Base-by-base conservation (phyloP, 1,140 invertebrate species). In the Sweltsa coloradensis region DNA sequence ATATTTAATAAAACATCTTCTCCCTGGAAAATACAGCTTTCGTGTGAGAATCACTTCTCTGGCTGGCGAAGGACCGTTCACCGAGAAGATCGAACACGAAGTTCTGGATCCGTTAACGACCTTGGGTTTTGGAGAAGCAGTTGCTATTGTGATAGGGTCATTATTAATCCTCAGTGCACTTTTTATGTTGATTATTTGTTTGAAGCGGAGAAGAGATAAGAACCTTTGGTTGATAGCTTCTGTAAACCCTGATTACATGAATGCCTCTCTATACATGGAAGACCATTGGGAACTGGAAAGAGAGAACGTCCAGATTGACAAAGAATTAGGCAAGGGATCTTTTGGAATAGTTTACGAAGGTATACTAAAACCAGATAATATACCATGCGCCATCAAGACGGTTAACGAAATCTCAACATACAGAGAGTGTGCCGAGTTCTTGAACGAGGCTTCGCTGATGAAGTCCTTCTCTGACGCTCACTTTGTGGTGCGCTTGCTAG, bases 321-420 rank as follows among this genome's bases (percentile, higher is more conserved):
- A 68, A 41, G 72, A 78, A 50, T 60, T 84, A 4, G 83, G 83
- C 6, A 61, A 77, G 41, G 81, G 81, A 1, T 79, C 78, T 34
- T 85, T 85, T 60, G 81, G 83, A 22, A 77, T 77, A 67, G 78
- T 82, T 3, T 78, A 74, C 51, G 69, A 73, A 45, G 79, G 79
- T 4, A 54, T 68, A 14, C 53, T 64, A 18, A 58, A 62, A 29
- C 43, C 60, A 9, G 67, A 44, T 21, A 55, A 43, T 1, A 46
- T 68, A 0, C 57, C 62, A n/a, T 79, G 80, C 51, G 82, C 81
- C 11, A 67, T 85, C 4, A 84, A 84, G 61, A 82, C 77, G 18
- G 75, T 81, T 2, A 69, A 73, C 41, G 71, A 76, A 31, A 62
- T 61, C 34, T 68, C 73, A 4, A 61, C 63, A 7, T 61, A 69